phyloP scores from a whole-genome alignment of 2,888 invertebrate genomes.

The Acanthoscelides obtectus region DNA sequence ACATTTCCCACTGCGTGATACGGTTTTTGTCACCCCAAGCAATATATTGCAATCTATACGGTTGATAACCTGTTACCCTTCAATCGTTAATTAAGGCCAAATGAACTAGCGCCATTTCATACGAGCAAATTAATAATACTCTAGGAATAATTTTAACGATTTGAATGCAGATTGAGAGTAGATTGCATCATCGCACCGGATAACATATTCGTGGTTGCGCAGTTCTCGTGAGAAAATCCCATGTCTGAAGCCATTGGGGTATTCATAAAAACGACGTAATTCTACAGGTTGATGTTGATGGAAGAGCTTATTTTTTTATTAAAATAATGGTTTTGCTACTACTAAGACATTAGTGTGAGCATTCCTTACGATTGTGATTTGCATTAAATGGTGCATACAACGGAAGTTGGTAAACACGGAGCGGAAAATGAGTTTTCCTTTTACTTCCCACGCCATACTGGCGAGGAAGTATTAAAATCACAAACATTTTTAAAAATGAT shows the following conservation, averaged over 20 bases:
- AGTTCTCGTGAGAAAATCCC: not conserved
- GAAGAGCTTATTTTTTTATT: not conserved
- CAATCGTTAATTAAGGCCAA: not conserved
- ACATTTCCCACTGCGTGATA: too few species aligned
- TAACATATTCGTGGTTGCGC: not conserved
- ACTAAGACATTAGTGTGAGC: not conserved
- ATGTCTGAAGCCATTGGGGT: not conserved
- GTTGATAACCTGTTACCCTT: too few species aligned
- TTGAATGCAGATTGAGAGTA: constrained; percentile 1
- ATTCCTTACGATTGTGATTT: not conserved
- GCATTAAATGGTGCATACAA: not conserved
- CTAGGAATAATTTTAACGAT: not conserved
- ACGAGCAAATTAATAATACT: not conserved
- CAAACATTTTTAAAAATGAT: too few species aligned
- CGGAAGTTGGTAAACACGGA: not conserved
- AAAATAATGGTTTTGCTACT: not conserved
- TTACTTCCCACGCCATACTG: too few species aligned
- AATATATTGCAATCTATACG: too few species aligned
- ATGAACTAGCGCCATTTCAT: not conserved
- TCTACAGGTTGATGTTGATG: not conserved
- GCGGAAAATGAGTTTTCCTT: not conserved
- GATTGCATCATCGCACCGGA: not conserved
- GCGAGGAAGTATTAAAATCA: too few species aligned
- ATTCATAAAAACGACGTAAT: not conserved
- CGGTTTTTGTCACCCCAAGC: too few species aligned